phyloP scores from a whole-genome alignment of 2,113 vertebrate species.

The Pangasianodon hypophthalmus region DNA sequence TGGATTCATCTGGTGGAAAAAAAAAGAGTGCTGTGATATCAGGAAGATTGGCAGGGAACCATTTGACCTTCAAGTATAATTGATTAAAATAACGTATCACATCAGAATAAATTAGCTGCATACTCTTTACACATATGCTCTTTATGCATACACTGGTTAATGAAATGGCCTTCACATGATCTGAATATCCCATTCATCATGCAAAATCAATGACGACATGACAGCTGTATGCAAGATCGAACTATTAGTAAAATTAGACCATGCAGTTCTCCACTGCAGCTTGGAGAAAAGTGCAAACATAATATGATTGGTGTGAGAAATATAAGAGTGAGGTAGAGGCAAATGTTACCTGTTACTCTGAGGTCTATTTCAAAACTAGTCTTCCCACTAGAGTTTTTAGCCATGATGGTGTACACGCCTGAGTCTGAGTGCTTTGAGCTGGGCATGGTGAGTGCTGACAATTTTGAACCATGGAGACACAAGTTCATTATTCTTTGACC shows the following conservation, averaged over 20 bases:
- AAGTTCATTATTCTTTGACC: constrained; percentile 81
- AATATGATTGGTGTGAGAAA: neutral
- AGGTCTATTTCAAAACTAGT: constrained; percentile 77
- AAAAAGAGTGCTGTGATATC: neutral
- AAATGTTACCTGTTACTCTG: constrained; percentile 80
- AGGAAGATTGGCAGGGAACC: neutral
- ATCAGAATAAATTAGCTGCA: neutral
- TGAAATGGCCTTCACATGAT: neutral
- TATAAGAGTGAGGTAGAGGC: neutral
- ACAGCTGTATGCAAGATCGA: neutral
- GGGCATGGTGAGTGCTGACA: constrained; percentile 79
- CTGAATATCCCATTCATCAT: neutral
- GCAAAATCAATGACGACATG: neutral
- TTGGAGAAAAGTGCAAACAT: neutral
- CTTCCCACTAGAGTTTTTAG: constrained; percentile 74
- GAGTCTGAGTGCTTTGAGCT: constrained; percentile 75
- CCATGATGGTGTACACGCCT: constrained; percentile 76
- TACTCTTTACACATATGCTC: no score
- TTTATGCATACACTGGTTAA: neutral
- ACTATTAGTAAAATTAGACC: neutral
- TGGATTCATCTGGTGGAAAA: constrained; percentile 76
- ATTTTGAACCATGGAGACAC: constrained; percentile 69
- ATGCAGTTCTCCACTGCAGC: neutral
- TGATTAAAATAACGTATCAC: neutral
- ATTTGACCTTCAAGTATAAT: neutral